Conservation (phyloP, 2,113 vertebrate genomes). For the Panurus biarmicus region DNA sequence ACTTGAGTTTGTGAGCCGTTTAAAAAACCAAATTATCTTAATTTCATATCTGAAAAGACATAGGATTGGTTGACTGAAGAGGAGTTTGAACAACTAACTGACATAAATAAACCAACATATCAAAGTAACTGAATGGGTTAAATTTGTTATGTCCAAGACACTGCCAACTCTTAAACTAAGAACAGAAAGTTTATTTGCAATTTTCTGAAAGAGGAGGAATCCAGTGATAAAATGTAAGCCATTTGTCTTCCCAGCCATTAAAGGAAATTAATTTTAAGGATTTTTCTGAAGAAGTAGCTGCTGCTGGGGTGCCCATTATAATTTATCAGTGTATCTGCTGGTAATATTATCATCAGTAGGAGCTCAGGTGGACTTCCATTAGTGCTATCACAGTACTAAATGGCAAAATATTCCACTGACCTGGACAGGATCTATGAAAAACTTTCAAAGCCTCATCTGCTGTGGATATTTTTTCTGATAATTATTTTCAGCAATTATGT, state of each 20-base stretch:
- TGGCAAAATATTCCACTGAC: constrained; percentile 34
- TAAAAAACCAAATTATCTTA: background rate
- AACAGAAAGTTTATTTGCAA: constrained; percentile 55
- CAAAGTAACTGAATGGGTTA: constrained; percentile 18
- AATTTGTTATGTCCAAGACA: background rate
- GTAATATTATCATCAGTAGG: constrained; percentile 8
- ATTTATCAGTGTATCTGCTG: constrained; percentile 49
- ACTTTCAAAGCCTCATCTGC: background rate
- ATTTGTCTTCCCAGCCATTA: constrained; percentile 54
- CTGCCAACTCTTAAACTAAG: constrained; percentile 34
- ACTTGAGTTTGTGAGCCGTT: background rate
- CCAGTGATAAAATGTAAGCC: constrained; percentile 49
- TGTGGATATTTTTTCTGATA: background rate
- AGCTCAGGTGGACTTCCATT: constrained; percentile 49
- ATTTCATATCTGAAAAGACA: background rate
- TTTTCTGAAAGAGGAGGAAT: constrained; percentile 53
- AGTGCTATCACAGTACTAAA: background rate
- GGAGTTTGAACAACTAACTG: background rate
- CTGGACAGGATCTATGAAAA: constrained; percentile 1
- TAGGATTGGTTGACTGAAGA: background rate
- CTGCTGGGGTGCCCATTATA: background rate
- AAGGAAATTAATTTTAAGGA: constrained; percentile 40
- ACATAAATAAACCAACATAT: background rate
- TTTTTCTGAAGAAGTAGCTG: constrained; percentile 25
- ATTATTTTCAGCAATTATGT: constrained; percentile 22